phyloP scores from a whole-genome alignment of 2,113 vertebrate species.

The Emydocephalus ijimae region DNA sequence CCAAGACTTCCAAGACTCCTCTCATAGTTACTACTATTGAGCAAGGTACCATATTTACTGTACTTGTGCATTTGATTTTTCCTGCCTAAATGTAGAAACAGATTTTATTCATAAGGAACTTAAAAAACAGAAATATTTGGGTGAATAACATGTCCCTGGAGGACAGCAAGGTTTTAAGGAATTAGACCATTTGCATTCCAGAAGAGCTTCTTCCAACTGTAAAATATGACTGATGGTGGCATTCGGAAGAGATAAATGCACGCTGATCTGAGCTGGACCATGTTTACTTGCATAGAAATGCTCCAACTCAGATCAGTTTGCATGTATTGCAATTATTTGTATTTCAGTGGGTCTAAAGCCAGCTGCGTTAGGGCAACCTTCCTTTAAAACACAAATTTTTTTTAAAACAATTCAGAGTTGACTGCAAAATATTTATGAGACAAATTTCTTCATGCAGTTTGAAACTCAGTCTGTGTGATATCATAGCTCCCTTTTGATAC shows the following conservation, averaged over 20 bases:
- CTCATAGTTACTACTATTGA: too few relatives aligned
- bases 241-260: neutral
- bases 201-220: neutral
- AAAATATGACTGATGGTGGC: neutral
- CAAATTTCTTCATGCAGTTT: neutral
- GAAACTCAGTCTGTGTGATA: neutral
- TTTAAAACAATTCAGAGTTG: neutral
- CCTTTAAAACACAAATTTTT: too few relatives aligned
- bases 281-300: neutral
- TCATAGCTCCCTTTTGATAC: neutral
- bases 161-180: neutral
- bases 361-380: neutral
- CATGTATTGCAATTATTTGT: neutral
- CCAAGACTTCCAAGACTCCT: too few relatives aligned
- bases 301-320: too few relatives aligned
- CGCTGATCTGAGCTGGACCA: neutral
- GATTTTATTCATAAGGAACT: neutral
- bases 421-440: neutral
- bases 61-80: too few relatives aligned
- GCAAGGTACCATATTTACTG: too few relatives aligned
- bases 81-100: too few relatives aligned
- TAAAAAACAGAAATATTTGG: neutral
- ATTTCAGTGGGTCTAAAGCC: neutral
- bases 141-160: neutral
- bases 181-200: neutral